phyloP scores from a whole-genome alignment of 1,140 invertebrate genomes.

The Reticulitermes speratus region DNA sequence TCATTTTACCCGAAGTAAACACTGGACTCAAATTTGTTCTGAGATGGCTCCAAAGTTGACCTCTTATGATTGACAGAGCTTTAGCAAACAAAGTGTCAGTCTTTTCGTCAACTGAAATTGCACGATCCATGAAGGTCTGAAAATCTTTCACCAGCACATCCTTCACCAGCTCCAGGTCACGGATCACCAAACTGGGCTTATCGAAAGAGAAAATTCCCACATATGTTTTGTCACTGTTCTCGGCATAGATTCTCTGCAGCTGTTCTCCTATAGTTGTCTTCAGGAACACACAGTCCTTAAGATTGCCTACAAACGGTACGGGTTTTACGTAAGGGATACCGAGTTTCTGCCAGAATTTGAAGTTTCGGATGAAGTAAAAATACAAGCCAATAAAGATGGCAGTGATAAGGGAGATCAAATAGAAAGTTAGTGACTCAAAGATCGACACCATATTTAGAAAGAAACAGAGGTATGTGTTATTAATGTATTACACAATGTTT shows the following conservation, averaged over 20 bases:
- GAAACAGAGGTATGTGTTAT: too few relatives aligned
- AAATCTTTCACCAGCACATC: constrained; percentile 52
- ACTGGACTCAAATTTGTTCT: background rate
- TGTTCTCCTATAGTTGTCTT: constrained; percentile 36
- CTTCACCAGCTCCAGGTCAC: constrained; percentile 52
- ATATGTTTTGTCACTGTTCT: background rate
- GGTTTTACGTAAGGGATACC: constrained; percentile 43
- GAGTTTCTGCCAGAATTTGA: constrained; percentile 43
- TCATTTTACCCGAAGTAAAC: constrained; percentile 15
- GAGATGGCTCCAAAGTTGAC: background rate
- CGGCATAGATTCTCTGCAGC: background rate
- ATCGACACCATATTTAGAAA: too few relatives aligned
- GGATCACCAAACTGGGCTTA: constrained; percentile 43
- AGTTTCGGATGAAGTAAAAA: background rate
- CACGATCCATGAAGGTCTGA: constrained; percentile 48
- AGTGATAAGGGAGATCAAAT: too few relatives aligned
- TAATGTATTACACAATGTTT: too few relatives aligned
- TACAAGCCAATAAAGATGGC: too few relatives aligned
- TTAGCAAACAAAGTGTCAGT: background rate
- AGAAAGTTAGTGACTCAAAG: too few relatives aligned
- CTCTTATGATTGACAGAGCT: background rate
- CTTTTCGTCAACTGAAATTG: constrained; percentile 28
- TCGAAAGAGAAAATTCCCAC: constrained; percentile 3
- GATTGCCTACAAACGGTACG: constrained; percentile 44
- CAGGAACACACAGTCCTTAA: constrained; percentile 43